A percentile compares a stretch with the other conserved stretches of the same genome.
These are phyloP conservation scores for Merops nubicus DNA, from an alignment of 2,113 vertebrate genomes.

Conservation along the genomic window DNA sequence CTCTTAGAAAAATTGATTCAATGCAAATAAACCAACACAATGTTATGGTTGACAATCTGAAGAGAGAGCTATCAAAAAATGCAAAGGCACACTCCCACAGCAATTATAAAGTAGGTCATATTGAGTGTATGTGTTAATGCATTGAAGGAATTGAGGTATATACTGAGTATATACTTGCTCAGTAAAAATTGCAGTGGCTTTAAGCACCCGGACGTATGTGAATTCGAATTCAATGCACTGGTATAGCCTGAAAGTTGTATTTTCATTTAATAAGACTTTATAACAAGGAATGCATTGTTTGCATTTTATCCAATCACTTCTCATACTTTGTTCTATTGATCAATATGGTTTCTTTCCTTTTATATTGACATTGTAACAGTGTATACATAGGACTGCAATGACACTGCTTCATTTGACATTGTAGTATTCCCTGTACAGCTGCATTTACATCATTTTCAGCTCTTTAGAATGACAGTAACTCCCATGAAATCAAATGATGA, in stretches of 20 bases:
- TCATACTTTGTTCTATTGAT: constrained; percentile 42
- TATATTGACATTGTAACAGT: constrained; percentile 14
- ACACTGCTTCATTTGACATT: constrained; percentile 57
- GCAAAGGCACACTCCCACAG: constrained; percentile 60
- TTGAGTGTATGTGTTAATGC: not conserved
- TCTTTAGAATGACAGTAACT: constrained; percentile 48
- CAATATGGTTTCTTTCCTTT: constrained; percentile 35
- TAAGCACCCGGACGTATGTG: not conserved
- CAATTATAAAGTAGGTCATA: constrained; percentile 66
- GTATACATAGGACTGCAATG: not conserved
- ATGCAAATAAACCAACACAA: constrained; percentile 49
- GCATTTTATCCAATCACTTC: constrained; percentile 44
- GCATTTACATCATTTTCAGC: constrained; percentile 56
- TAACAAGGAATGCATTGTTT: constrained; percentile 42
- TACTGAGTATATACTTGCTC: not conserved
- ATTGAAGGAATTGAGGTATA: constrained; percentile 20
- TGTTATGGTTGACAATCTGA: constrained; percentile 19
- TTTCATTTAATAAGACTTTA: constrained; percentile 45
- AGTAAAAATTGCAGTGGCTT: not conserved
- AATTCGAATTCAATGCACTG: constrained; percentile 1
- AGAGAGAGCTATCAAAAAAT: constrained; percentile 46
- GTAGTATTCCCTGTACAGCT: constrained; percentile 45
- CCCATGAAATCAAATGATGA: constrained; percentile 52
- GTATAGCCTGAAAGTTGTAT: not conserved
- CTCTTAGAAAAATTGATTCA: constrained; percentile 39